A percentile compares a stretch with the other conserved stretches of the same genome.
Evolutionary conservation across 2,113 vertebrate species (phyloP).

Genomic region (Prinia subflava): DNA sequence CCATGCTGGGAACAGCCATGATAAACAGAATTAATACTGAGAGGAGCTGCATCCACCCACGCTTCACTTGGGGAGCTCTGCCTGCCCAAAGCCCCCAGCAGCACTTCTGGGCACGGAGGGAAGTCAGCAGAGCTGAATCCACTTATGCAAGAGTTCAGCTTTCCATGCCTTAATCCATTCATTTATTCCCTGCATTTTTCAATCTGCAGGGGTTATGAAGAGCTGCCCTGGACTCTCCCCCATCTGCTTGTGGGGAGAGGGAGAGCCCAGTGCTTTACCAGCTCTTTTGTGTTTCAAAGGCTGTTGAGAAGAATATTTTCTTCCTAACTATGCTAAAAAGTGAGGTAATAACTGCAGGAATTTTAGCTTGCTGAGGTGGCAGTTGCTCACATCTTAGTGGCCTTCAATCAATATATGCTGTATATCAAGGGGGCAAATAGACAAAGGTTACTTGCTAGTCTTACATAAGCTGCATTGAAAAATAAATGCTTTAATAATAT

Average conservation of each 20-base stretch:
- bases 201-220: neutral
- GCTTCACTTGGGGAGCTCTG: neutral
- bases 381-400: neutral
- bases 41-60: neutral
- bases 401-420: neutral
- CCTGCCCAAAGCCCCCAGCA: neutral
- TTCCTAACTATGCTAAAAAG: neutral
- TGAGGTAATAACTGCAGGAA: neutral
- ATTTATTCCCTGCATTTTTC: neutral
- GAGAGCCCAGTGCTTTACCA: neutral
- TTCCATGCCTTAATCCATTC: slow-evolving; percentile 9
- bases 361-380: neutral
- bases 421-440: neutral
- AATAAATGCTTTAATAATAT: slow-evolving; percentile 13
- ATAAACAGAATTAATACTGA: neutral
- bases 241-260: neutral
- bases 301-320: neutral
- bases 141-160: slow-evolving; percentile 10
- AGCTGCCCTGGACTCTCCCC: neutral
- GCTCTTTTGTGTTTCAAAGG: neutral
- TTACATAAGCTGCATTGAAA: neutral
- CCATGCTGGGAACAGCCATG: neutral
- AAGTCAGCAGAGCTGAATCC: neutral
- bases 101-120: neutral
- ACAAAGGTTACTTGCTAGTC: neutral